Evolutionary conservation across 2,113 vertebrate genomes (phyloP).

Genomic region (Sclerurus mexicanus): DNA sequence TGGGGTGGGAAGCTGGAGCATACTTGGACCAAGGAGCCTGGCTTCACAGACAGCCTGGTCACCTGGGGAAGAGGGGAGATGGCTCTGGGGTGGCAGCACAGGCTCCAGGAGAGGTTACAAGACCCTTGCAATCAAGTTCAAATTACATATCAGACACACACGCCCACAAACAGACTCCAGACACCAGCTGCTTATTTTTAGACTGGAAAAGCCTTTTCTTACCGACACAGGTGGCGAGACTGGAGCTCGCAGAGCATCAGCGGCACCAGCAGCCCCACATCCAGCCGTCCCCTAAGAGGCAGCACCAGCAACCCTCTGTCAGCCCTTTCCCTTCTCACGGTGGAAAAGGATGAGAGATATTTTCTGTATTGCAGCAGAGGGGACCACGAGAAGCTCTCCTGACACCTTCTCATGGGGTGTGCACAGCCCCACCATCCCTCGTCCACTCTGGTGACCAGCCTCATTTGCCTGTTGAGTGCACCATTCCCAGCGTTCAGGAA

Average conservation of each 20-base stretch:
- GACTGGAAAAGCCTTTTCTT: neutral
- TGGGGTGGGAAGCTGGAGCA: neutral
- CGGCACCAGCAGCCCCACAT: fast-evolving
- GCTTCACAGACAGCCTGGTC: neutral
- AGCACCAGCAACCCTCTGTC: fast-evolving
- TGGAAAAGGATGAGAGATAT: neutral
- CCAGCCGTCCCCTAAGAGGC: fast-evolving
- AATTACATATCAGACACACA: neutral
- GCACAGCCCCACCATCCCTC: neutral
- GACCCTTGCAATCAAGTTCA: neutral
- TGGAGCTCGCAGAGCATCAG: neutral
- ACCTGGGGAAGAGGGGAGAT: neutral
- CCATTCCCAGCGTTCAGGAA: fast-evolving
- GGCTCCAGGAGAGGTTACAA: neutral
- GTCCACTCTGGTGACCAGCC: neutral
- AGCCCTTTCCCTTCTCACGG: neutral
- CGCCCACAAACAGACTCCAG: neutral
- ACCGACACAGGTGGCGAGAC: neutral
- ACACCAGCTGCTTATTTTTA: constrained; percentile 31
- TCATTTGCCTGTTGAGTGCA: neutral
- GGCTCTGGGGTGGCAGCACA: neutral
- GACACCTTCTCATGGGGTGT: fast-evolving
- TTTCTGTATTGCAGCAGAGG: neutral
- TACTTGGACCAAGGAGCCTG: neutral
- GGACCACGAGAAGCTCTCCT: neutral